Evolutionary conservation across 1,140 invertebrate genomes (phyloP), one percentile per base, ranked within the genome.

Genomic region (Lordiphosa stackelbergi): DNA sequence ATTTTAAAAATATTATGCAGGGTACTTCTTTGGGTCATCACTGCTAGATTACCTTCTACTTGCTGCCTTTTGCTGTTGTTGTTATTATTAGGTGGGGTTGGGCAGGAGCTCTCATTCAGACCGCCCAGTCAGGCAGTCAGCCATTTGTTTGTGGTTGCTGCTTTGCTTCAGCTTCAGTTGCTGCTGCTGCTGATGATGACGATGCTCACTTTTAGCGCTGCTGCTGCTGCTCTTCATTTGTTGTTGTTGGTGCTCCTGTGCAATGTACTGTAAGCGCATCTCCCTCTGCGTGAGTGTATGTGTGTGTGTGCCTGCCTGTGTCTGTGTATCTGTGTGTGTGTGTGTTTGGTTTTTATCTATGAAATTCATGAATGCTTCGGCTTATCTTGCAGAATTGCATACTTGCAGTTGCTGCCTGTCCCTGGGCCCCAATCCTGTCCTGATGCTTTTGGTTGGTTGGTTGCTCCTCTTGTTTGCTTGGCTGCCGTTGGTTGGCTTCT

Each of bases 311-410:
- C 46, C 16, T 59, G 53, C 37, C 37, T 11, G 6, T 57, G 31
- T 43, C 3, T 40, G 24, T 51, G 13, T 51, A 6, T 52, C 11
- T 55, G 22, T 36, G 34, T 53, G 37, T 57, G 41, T 66, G 55
- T 66, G 49, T 72, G 72, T 49, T 59, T 62, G 68, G 46, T 60
- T 85, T 85, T 85, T 85, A 85, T 85, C 79, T 85, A 53, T 69
- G 55, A 85, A 85, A 85, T 85, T 85, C 79, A 85, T 85, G 79
- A 85, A 85, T 85, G 79, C 79, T 72, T 73, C 63, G 68, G 81
- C 79, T 85, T 85, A 85, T 85, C 79, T 85, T 56, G 54, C 59
- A 71, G 79, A 81, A 85, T 72, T 85, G 79, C 79, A 85, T 85
- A 75, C 79, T 85, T 85, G 81, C 79, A 85, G 70, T 46, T 53